phyloP scores from a whole-genome alignment of 2,888 invertebrate species.

The Patella pellucida region DNA sequence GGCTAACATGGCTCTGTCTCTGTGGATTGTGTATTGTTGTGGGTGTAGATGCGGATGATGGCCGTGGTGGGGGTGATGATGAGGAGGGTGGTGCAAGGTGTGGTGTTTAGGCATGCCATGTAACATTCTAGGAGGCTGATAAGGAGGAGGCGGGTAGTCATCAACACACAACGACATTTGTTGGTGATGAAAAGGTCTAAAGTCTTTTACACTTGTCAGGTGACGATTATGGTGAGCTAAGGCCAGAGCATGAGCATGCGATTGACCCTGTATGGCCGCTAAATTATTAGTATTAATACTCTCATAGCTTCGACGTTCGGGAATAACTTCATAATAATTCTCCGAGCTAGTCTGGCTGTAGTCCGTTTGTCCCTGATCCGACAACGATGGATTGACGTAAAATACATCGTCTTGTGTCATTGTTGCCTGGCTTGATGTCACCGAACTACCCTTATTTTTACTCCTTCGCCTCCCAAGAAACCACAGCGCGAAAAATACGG shows the following conservation, averaged over 20 bases:
- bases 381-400: constrained; percentile 63
- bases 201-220: constrained; percentile 29
- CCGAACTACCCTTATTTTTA: constrained; percentile 52
- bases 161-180: constrained; percentile 51
- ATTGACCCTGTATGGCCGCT: constrained; percentile 33
- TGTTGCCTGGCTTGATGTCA: constrained; percentile 63
- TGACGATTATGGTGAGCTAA: constrained; percentile 9
- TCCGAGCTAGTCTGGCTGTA: constrained; percentile 64
- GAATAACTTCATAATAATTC: constrained; percentile 66
- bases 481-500: constrained; percentile 55
- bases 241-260: constrained; percentile 20
- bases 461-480: constrained; percentile 49
- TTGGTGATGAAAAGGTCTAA: constrained; percentile 31
- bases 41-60: constrained; percentile 2
- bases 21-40: not conserved
- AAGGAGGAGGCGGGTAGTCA: constrained; percentile 62
- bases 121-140: constrained; percentile 54
- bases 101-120: constrained; percentile 32
- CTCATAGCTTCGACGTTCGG: constrained; percentile 62
- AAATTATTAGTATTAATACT: constrained; percentile 61
- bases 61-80: constrained; percentile 16
- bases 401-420: constrained; percentile 65
- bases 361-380: constrained; percentile 56
- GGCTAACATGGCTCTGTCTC: not conserved
- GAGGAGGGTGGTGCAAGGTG: constrained; percentile 31